A percentile compares a stretch with the other conserved stretches of the same genome.
Conservation (phyloP, 2,797 vertebrate genomes). For the Falco concolor region DNA sequence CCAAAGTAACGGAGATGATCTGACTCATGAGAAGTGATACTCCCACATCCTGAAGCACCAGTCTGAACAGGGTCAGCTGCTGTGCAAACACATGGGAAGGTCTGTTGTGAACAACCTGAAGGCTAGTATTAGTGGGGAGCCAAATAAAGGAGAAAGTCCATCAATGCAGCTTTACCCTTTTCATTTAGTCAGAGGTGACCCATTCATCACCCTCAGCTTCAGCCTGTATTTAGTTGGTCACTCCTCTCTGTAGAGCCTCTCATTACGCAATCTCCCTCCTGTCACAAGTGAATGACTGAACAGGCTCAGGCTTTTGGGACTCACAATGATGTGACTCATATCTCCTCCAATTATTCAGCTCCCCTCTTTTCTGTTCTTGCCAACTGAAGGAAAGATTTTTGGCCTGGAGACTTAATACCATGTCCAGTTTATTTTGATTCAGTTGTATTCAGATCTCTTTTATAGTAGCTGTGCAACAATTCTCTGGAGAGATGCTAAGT, state of each 20-base stretch:
- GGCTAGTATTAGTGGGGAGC: not conserved
- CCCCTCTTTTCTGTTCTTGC: not conserved
- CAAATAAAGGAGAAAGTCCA: not conserved
- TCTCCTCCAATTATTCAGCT: not conserved
- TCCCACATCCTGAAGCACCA: not conserved
- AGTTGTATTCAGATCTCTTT: not conserved
- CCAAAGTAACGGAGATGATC: rapidly evolving
- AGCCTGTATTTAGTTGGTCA: slow-evolving; percentile 10
- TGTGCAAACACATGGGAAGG: not conserved
- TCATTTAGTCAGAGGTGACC: not conserved
- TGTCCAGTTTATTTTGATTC: not conserved
- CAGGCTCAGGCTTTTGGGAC: not conserved
- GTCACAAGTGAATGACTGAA: not conserved
- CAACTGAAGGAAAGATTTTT: not conserved
- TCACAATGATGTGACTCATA: not conserved
- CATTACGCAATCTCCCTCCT: not conserved
- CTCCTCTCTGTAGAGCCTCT: not conserved
- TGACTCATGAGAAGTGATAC: not conserved
- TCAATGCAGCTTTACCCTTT: not conserved
- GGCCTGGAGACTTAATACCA: not conserved
- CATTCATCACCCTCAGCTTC: not conserved
- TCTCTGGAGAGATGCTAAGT: not conserved
- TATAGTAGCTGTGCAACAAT: not conserved
- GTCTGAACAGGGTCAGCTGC: not conserved
- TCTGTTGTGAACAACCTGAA: not conserved